Percentiles rank a stretch among this genome's conserved stretches.
Conservation (phyloP, 2,113 vertebrate species). For the Aythya baeri region DNA sequence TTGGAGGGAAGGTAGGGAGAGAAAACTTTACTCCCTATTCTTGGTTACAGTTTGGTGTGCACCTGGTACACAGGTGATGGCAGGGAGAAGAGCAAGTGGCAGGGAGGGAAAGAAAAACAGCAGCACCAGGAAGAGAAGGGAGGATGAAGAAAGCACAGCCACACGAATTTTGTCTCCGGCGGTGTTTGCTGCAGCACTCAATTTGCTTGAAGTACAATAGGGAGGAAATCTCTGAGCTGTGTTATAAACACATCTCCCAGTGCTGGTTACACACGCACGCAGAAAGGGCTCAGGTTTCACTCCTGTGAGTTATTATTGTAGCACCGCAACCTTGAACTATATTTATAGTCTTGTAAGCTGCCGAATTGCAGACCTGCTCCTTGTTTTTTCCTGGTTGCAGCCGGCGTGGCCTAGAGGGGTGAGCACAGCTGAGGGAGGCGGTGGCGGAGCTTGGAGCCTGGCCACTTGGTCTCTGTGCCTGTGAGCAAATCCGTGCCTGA, state of each 20-base stretch:
- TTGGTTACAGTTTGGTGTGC: neutral
- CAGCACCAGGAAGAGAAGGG: neutral
- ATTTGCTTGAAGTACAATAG: neutral
- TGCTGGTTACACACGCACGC: slow-evolving; percentile 19
- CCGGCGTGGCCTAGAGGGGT: neutral
- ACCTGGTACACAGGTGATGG: neutral
- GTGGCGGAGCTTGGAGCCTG: neutral
- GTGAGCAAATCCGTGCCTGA: neutral
- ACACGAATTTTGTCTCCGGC: neutral
- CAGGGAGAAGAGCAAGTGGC: neutral
- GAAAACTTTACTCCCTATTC: neutral
- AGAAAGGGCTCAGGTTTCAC: slow-evolving; percentile 58
- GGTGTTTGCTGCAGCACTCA: neutral
- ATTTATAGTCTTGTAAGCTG: slow-evolving; percentile 55
- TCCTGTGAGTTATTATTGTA: slow-evolving; percentile 50
- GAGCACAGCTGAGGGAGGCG: neutral
- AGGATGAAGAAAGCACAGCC: neutral
- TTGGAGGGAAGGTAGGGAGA: neutral
- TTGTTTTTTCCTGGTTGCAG: slow-evolving; percentile 18
- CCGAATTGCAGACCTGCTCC: neutral
- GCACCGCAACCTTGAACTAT: slow-evolving; percentile 39
- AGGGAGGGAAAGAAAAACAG: neutral
- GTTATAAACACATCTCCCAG: slow-evolving; percentile 32
- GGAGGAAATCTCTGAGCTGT: slow-evolving; percentile 33
- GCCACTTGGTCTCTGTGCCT: neutral